Conservation (phyloP, 2,113 vertebrate genomes). For the Seriola rivoliana region DNA sequence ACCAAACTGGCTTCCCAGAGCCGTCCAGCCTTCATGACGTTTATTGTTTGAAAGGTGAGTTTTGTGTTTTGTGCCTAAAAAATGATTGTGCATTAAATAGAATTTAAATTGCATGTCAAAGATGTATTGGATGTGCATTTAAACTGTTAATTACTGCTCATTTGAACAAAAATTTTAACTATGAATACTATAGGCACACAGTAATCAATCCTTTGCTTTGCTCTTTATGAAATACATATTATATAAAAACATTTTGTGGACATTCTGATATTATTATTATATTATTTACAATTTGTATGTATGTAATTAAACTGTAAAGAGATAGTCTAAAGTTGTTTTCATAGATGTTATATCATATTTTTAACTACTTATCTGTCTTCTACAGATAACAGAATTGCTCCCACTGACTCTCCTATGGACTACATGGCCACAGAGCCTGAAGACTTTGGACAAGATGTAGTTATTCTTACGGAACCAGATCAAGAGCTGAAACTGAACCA, state of each 20-base stretch:
- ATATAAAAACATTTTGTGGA: no score
- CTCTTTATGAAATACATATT: background rate
- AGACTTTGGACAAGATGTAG: constrained; percentile 81
- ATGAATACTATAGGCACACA: background rate
- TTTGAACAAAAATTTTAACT: background rate
- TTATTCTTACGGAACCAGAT: constrained; percentile 87
- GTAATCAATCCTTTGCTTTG: background rate
- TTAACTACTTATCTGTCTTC: constrained; percentile 14
- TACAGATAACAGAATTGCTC: constrained; percentile 71
- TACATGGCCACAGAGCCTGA: constrained; percentile 78
- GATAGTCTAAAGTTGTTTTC: background rate
- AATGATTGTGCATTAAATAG: background rate
- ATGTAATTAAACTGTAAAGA: background rate
- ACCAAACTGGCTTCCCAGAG: constrained; percentile 96
- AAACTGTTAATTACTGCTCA: no score
- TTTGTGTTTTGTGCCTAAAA: background rate
- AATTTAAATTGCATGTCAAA: background rate
- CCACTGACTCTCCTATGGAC: constrained; percentile 75
- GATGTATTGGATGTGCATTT: background rate
- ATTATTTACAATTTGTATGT: background rate
- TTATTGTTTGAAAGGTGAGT: constrained; percentile 93
- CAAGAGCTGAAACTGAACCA: constrained; percentile 87
- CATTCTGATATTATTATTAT: background rate
- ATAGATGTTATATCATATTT: background rate
- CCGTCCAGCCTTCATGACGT: constrained; percentile 88